Percentiles rank a stretch among this genome's conserved stretches.
Conservation (phyloP, 2,888 invertebrate genomes). For the Phasia obesa region DNA sequence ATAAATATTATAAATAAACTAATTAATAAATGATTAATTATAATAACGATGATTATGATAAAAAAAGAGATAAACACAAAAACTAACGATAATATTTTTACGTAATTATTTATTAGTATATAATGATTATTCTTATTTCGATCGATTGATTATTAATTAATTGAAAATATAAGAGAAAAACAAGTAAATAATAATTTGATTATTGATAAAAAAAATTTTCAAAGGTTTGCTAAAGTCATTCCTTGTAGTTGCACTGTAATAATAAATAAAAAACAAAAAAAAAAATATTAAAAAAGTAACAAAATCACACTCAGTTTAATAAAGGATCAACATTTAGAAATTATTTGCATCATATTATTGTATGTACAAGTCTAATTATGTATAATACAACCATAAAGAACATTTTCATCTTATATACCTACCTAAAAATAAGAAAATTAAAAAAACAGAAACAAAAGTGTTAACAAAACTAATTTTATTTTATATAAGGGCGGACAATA, state of each 20-base stretch:
- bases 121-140: slow-evolving; percentile 74
- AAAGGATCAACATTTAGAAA: slow-evolving; percentile 70
- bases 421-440: slow-evolving; percentile 47
- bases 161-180: slow-evolving; percentile 59
- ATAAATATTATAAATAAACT: slow-evolving; percentile 66
- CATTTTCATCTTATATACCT: slow-evolving; percentile 76
- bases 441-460: slow-evolving; percentile 22
- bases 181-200: slow-evolving; percentile 50
- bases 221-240: slow-evolving; percentile 79
- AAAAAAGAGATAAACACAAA: slow-evolving; percentile 56
- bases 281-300: slow-evolving; percentile 32
- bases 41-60: slow-evolving; percentile 70
- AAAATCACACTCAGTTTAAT: slow-evolving; percentile 57
- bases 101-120: slow-evolving; percentile 80
- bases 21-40: slow-evolving; percentile 72
- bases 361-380: slow-evolving; percentile 73
- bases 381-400: slow-evolving; percentile 75
- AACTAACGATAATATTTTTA: slow-evolving; percentile 76
- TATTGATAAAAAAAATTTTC: slow-evolving; percentile 74
- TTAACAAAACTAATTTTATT: slow-evolving; percentile 20
- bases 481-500: background rate
- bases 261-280: slow-evolving; percentile 65
- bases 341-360: slow-evolving; percentile 77
- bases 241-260: slow-evolving; percentile 80
- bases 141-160: slow-evolving; percentile 70